A percentile compares a stretch with the other conserved stretches of the same genome.
Evolutionary conservation across 2,797 vertebrate genomes (phyloP).

Genomic region (Esox masquinongy): DNA sequence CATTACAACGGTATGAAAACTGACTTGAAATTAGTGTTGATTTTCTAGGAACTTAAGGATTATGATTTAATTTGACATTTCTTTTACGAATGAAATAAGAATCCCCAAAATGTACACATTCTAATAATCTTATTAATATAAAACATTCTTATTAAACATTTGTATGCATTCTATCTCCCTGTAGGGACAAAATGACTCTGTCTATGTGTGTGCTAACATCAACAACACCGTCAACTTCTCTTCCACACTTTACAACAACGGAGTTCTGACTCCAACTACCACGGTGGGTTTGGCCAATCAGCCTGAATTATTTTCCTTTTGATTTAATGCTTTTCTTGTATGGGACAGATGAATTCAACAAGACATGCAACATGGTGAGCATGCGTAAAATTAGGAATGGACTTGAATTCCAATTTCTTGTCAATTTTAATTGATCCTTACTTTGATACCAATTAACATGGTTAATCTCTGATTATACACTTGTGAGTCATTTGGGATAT

Average conservation of each 20-base stretch:
- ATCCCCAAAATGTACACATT: no score
- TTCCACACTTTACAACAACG: neutral
- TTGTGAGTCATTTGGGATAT: neutral
- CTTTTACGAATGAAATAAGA: no score
- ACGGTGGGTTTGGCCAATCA: slow-evolving; percentile 4
- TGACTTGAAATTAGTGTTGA: no score
- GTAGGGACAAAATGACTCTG: neutral
- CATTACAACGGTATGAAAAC: neutral
- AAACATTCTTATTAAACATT: neutral
- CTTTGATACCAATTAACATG: neutral
- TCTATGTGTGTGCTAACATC: slow-evolving; percentile 7
- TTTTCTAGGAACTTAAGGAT: neutral
- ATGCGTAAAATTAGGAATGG: neutral
- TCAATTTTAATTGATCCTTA: neutral
- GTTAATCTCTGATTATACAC: neutral
- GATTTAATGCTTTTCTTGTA: neutral
- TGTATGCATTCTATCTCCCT: neutral
- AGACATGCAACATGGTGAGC: neutral
- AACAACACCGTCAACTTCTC: neutral
- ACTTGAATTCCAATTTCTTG: neutral
- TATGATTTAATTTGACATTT: no score
- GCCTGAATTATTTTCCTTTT: neutral
- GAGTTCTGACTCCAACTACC: fast-evolving
- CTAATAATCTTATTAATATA: no score
- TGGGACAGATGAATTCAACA: neutral